These are phyloP conservation scores for Aselliscus stoliczkanus DNA, from an alignment of 2,797 vertebrate genomes.

Conservation along the genomic window DNA sequence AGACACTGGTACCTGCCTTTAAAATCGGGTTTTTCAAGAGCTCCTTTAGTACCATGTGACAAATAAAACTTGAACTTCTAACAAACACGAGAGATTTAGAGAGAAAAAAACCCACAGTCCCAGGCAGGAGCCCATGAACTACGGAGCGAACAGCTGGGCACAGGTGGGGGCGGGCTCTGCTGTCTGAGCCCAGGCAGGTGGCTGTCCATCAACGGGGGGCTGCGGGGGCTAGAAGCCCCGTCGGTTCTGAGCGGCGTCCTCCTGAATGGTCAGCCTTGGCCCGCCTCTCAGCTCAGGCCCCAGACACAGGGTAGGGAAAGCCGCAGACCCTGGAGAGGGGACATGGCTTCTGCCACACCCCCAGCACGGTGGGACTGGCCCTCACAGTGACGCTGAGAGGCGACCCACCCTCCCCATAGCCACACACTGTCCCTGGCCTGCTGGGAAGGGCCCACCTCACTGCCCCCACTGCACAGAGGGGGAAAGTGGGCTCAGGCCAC, in stretches of 20 bases:
- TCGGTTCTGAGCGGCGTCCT: background rate
- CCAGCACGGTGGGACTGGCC: background rate
- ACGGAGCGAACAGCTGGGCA: background rate
- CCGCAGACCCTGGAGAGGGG: background rate
- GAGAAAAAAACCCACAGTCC: background rate
- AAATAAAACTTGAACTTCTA: background rate
- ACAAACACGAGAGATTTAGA: background rate
- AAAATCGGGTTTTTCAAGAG: background rate
- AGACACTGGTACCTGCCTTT: background rate
- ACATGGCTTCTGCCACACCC: too few relatives aligned
- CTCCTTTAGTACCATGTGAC: background rate
- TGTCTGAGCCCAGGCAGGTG: background rate
- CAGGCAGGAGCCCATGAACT: background rate
- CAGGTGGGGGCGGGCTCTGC: background rate
- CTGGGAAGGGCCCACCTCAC: background rate
- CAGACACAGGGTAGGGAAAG: background rate
- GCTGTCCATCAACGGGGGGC: background rate
- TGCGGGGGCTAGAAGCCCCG: too few relatives aligned
- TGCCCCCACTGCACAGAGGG: background rate
- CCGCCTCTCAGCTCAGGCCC: background rate
- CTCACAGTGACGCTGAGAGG: too few relatives aligned
- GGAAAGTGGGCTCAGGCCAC: background rate
- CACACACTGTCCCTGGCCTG: background rate
- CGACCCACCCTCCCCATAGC: too few relatives aligned
- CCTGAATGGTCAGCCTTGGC: too few relatives aligned